A percentile compares a stretch with the other conserved stretches of the same genome.
These are phyloP conservation scores for Acleris sparsana DNA, from an alignment of 2,888 invertebrate genomes.

Conservation along the genomic window DNA sequence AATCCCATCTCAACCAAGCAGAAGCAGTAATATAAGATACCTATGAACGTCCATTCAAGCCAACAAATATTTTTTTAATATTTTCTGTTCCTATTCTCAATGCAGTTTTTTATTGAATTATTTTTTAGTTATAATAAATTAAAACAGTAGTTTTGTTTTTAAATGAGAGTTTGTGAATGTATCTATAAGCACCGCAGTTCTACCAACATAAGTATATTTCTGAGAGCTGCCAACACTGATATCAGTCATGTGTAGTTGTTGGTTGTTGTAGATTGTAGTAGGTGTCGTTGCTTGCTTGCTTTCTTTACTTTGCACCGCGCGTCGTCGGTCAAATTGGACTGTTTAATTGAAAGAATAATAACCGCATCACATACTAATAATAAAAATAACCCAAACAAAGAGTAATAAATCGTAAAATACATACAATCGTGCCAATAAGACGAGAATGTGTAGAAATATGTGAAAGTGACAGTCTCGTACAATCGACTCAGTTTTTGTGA, in stretches of 20 bases:
- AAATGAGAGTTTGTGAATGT: constrained; percentile 50
- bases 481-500: constrained; percentile 69
- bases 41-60: too few species aligned
- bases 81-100: too few species aligned
- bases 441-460: constrained; percentile 64
- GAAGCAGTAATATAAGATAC: too few species aligned
- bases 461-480: constrained; percentile 75
- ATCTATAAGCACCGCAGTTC: constrained; percentile 37
- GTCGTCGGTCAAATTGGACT: constrained; percentile 69
- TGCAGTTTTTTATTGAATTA: too few species aligned
- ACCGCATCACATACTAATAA: constrained; percentile 59
- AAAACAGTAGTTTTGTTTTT: too few species aligned
- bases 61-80: too few species aligned
- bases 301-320: constrained; percentile 77
- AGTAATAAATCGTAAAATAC: constrained; percentile 49
- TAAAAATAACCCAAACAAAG: constrained; percentile 55
- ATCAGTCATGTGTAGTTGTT: constrained; percentile 66
- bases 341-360: constrained; percentile 65
- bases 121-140: too few species aligned
- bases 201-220: constrained; percentile 52
- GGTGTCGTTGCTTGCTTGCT: constrained; percentile 63
- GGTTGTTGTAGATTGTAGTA: constrained; percentile 50
- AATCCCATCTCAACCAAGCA: too few species aligned
- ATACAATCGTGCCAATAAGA: constrained; percentile 53
- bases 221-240: constrained; percentile 57